These are phyloP conservation scores for Euzophera pinguis DNA, from an alignment of 2,888 invertebrate species.

Conservation along the genomic window DNA sequence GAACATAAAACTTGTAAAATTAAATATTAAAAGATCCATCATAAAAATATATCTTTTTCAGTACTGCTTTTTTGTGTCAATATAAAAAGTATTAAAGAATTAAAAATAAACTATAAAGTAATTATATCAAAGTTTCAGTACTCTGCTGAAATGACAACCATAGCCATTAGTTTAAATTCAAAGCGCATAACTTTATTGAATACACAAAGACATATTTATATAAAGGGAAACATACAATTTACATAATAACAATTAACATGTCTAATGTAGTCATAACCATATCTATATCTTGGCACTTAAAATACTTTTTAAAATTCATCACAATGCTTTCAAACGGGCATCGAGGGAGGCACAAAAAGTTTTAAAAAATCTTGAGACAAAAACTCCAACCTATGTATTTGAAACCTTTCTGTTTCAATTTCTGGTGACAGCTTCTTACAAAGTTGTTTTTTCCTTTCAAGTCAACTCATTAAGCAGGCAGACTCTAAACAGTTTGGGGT, in stretches of 20 bases:
- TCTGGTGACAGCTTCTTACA: conserved; percentile 55
- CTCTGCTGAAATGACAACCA: too few species aligned
- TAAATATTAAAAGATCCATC: too few species aligned
- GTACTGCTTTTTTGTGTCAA: too few species aligned
- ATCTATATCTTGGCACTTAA: conserved; percentile 52
- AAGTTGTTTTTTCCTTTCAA: conserved; percentile 21
- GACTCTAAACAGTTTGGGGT: too few species aligned
- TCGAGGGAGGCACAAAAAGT: conserved; percentile 56
- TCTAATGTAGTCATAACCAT: conserved; percentile 58
- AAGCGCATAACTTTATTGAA: conserved; percentile 39
- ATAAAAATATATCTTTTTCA: too few species aligned
- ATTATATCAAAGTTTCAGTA: too few species aligned
- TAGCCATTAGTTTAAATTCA: conserved; percentile 34
- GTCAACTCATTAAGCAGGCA: background rate
- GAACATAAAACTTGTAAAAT: too few species aligned
- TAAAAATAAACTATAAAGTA: too few species aligned
- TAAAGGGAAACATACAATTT: conserved; percentile 50
- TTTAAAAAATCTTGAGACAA: conserved; percentile 32
- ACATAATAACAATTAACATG: conserved; percentile 61
- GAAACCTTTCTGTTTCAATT: conserved; percentile 61
- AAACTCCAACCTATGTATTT: conserved; percentile 58
- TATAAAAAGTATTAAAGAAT: too few species aligned
- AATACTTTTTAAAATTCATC: conserved; percentile 72
- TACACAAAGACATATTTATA: conserved; percentile 35
- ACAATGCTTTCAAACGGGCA: conserved; percentile 51